Percentiles rank a stretch among this genome's conserved stretches.
Conservation (phyloP, 2,797 vertebrate genomes). For the Acropternis orthonyx region DNA sequence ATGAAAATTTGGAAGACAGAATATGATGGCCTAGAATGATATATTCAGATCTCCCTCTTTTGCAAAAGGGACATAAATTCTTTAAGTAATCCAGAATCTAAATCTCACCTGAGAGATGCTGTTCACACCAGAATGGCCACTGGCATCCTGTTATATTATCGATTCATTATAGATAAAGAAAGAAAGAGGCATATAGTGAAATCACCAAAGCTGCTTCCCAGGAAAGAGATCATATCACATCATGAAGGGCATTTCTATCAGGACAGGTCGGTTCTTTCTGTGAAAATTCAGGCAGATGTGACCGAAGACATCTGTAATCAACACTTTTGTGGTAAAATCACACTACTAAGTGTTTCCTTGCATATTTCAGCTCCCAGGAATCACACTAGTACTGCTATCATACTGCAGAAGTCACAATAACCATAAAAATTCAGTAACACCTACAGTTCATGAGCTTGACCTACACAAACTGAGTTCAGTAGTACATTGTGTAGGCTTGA, state of each 20-base stretch:
- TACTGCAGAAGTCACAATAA: background rate
- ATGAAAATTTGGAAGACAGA: background rate
- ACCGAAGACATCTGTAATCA: background rate
- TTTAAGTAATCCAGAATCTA: background rate
- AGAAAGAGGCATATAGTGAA: background rate
- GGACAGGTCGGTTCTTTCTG: background rate
- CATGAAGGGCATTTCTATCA: background rate
- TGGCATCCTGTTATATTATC: background rate
- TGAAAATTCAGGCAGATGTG: background rate
- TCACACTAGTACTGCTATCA: background rate
- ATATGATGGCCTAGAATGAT: background rate
- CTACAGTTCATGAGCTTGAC: background rate
- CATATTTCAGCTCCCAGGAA: background rate
- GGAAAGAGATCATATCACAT: background rate
- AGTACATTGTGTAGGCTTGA: background rate
- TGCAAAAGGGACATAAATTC: background rate
- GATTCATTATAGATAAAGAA: background rate
- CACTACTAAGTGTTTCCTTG: background rate
- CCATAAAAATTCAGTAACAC: background rate
- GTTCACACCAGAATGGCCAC: background rate
- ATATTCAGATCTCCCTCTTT: background rate
- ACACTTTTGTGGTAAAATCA: background rate
- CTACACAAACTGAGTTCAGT: background rate
- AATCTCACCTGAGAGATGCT: background rate
- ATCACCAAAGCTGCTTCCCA: too few species aligned